These are phyloP conservation scores for Xestoiulus laeticollis DNA, from an alignment of 2,888 invertebrate species.

Conservation along the genomic window DNA sequence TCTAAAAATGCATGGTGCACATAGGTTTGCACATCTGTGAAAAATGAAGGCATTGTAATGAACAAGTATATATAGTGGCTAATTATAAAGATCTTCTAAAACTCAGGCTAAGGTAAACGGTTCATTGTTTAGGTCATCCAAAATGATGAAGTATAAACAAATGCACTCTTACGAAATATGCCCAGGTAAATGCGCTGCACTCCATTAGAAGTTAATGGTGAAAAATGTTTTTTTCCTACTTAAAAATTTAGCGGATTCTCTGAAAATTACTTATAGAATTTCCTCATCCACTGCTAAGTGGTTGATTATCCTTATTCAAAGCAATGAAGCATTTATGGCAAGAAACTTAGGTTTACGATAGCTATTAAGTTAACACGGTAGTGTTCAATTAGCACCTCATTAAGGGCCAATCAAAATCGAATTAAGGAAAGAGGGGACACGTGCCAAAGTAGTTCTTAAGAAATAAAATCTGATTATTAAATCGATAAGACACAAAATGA, in stretches of 20 bases:
- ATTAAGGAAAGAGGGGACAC: conserved; percentile 20
- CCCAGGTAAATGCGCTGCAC: not conserved
- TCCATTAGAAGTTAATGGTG: not conserved
- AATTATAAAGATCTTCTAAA: not conserved
- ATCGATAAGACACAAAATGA: conserved; percentile 22
- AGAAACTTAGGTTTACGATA: conserved; percentile 23
- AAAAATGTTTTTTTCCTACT: not conserved
- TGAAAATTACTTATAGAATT: not conserved
- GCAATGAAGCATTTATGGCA: conserved; percentile 28
- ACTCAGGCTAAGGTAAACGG: not conserved
- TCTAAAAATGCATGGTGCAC: not conserved
- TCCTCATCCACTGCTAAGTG: conserved; percentile 2
- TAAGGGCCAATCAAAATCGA: conserved; percentile 29
- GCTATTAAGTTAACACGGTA: conserved; percentile 34
- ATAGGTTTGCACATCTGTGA: not conserved
- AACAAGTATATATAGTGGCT: not conserved
- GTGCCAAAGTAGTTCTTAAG: not conserved
- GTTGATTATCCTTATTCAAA: conserved; percentile 28
- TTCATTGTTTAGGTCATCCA: not conserved
- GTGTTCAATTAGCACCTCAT: conserved; percentile 37
- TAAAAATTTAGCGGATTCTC: too few relatives aligned
- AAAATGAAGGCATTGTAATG: not conserved
- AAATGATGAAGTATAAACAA: not conserved
- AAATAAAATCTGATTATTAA: conserved; percentile 14
- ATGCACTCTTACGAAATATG: not conserved